These are phyloP conservation scores for Ceratosolen fusciceps DNA, from an alignment of 1,140 invertebrate species.

Conservation along the genomic window DNA sequence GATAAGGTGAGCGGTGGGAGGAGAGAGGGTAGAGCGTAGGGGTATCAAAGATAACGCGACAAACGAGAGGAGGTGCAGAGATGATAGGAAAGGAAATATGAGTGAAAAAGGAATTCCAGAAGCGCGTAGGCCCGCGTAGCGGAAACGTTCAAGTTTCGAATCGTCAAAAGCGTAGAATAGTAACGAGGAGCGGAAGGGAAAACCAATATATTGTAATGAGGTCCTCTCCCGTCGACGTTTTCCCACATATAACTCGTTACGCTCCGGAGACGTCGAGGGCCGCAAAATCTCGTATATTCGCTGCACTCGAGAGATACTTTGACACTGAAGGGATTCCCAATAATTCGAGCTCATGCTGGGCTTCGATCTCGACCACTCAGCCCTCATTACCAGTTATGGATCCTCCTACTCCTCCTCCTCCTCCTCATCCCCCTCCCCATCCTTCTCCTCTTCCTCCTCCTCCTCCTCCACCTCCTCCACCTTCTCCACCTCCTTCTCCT, in stretches of 20 bases:
- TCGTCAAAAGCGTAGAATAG: conserved; percentile 46
- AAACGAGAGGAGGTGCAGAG: too few species aligned
- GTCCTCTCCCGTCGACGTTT: conserved; percentile 45
- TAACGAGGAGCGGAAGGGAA: conserved; percentile 51
- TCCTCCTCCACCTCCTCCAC: background rate
- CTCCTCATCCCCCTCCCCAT: background rate
- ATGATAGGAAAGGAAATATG: too few species aligned
- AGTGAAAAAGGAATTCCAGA: background rate
- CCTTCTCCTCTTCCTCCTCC: background rate
- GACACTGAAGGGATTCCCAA: background rate
- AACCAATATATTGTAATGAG: conserved; percentile 55
- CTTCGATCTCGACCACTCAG: background rate
- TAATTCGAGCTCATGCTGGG: background rate
- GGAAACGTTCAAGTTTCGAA: conserved; percentile 41
- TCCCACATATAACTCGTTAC: background rate
- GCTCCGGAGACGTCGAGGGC: background rate
- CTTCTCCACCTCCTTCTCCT: background rate
- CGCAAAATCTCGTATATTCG: background rate
- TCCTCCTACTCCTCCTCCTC: background rate
- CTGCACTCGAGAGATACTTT: background rate
- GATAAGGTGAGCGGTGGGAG: background rate
- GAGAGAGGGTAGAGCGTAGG: background rate
- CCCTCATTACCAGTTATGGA: conserved; percentile 31
- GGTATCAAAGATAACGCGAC: background rate
- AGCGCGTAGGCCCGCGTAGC: background rate